Conservation (phyloP, 2,797 vertebrate genomes). For the Hoplostethus atlanticus region DNA sequence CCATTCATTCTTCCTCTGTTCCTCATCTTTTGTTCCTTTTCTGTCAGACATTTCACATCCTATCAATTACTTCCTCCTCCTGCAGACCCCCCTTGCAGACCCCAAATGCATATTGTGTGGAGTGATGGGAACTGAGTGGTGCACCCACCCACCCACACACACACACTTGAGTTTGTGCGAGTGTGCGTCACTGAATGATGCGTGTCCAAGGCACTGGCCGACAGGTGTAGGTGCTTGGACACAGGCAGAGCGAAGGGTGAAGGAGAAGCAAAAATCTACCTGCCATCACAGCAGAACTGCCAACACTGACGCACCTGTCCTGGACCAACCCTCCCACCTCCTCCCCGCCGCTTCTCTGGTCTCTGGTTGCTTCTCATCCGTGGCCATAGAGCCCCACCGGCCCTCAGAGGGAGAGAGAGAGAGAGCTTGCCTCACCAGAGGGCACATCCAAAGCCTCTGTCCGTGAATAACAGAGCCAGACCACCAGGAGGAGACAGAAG, state of each 20-base stretch:
- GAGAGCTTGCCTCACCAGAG: slow-evolving; percentile 12
- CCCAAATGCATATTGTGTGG: slow-evolving; percentile 40
- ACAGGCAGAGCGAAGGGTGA: slow-evolving; percentile 26
- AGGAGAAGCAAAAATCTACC: slow-evolving; percentile 19
- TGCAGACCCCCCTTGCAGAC: slow-evolving; percentile 67
- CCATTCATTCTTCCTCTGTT: slow-evolving; percentile 19
- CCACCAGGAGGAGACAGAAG: neutral
- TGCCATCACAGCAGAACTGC: slow-evolving; percentile 29
- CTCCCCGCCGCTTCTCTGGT: neutral
- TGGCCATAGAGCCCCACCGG: neutral
- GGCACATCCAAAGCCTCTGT: slow-evolving; percentile 6
- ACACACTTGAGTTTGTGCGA: slow-evolving; percentile 12
- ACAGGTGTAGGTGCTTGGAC: slow-evolving; percentile 26
- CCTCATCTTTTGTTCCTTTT: slow-evolving; percentile 41
- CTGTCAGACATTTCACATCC: slow-evolving; percentile 67
- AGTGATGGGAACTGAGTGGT: slow-evolving; percentile 62
- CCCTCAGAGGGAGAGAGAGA: slow-evolving; percentile 1
- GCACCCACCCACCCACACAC: slow-evolving; percentile 16
- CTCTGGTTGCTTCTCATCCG: neutral
- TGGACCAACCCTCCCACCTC: slow-evolving; percentile 47
- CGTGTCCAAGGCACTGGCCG: slow-evolving; percentile 36
- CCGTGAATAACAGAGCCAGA: neutral
- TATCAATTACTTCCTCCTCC: slow-evolving; percentile 72
- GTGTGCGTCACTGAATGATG: slow-evolving; percentile 16
- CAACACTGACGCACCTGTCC: slow-evolving; percentile 50